phyloP scores from a whole-genome alignment of 2,113 vertebrate genomes.

The Alligator sinensis region DNA sequence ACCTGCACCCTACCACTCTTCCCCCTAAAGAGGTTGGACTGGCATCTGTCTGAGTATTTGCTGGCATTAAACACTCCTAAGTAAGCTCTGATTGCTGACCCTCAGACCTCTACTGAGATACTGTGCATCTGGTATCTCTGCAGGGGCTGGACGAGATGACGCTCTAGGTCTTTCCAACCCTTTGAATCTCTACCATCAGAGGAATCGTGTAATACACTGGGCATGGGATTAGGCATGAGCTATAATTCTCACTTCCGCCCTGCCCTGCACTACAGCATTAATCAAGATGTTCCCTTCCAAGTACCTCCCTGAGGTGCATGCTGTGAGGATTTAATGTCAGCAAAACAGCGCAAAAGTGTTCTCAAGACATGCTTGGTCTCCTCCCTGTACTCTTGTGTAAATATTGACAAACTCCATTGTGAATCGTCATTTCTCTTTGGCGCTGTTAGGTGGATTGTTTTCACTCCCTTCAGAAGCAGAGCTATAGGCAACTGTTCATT shows the following conservation, averaged over 20 bases:
- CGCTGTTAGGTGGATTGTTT: not conserved
- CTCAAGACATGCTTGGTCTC: not conserved
- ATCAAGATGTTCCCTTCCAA: not conserved
- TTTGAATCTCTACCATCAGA: not conserved
- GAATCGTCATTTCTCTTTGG: not conserved
- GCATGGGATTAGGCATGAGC: accelerated
- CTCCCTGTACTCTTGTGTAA: not conserved
- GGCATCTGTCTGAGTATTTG: no score
- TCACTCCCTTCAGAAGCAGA: not conserved
- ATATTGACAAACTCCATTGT: not conserved
- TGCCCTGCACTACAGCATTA: not conserved
- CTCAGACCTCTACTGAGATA: no score
- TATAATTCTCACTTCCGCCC: accelerated
- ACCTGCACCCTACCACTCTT: no score
- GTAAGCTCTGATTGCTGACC: no score
- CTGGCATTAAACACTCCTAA: no score
- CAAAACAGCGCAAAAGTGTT: not conserved
- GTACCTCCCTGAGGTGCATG: accelerated
- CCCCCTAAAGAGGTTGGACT: no score
- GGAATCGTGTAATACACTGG: not conserved
- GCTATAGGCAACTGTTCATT: accelerated
- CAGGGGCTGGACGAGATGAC: no score
- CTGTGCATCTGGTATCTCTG: no score
- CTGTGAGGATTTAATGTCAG: not conserved
- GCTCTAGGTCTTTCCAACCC: no score